Base-by-base conservation (phyloP, 2,888 invertebrate genomes). In the Euphydryas editha region DNA sequence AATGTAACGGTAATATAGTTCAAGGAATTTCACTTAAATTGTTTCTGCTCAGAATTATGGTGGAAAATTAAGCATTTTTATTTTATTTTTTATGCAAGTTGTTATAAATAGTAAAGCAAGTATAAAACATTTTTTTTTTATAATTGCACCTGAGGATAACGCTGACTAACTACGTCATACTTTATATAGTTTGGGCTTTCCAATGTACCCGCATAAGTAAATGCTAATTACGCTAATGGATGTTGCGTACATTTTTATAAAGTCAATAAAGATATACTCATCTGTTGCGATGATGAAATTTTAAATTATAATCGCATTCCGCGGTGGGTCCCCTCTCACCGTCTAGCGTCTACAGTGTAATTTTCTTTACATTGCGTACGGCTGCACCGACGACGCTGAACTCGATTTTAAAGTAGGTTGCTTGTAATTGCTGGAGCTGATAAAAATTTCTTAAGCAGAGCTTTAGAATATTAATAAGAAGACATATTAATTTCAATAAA, bases 261-360 rank as follows among this genome's bases (percentile, higher is more conserved):
- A 73, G 67, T 72, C 65, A 75, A 73, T 73, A 71, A 74, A 72
- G 68, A 56, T 46, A 63, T 57, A 37, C 57, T 80, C 74, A 75
- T 80, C 78, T 76, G 75, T 77, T 81, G 73, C 75, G 75, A 77
- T 85, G 82, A 80, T 84, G 85, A 85, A 88, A 87, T 78, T 79
- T 78, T 78, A 54, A 81, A 82, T 82, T 83, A 80, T 84, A 86
- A 87, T 87, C 81, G 81, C 84, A 88, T 88, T 88, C 87, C 82
- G 85, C 86, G 84, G 83, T 84, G 74, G 79, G 79, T 75, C 78
- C 76, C 82, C 82, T 79, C 78, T 77, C 85, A 62, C 69, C 61
- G 55, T 36, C 54, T 61, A 62, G 68, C 61, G 55, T 36, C 54
- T 61, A 51, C 44, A 57, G 66, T 37, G 62, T 62, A 62, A 57